Evolutionary conservation across 2,888 invertebrate genomes (phyloP).

Genomic region (Apotomis turbidana): DNA sequence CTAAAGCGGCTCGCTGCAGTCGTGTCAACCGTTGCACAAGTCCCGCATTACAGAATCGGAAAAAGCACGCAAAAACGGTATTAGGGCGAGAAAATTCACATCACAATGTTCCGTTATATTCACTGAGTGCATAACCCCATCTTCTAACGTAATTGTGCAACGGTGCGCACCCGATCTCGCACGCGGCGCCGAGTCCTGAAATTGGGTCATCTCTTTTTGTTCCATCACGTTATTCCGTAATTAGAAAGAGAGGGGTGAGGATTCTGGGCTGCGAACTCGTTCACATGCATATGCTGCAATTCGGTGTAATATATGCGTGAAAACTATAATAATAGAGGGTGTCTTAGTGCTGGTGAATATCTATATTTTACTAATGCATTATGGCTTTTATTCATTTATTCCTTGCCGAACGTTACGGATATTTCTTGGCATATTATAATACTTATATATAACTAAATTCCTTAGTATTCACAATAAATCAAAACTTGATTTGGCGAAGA

Average conservation of each 20-base stretch:
- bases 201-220: slow-evolving; percentile 84
- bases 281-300: slow-evolving; percentile 35
- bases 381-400: too few species aligned
- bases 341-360: neutral
- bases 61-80: slow-evolving; percentile 75
- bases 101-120: slow-evolving; percentile 77
- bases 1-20: slow-evolving; percentile 44
- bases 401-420: too few species aligned
- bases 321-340: slow-evolving; percentile 7
- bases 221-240: slow-evolving; percentile 81
- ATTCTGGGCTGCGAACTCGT: slow-evolving; percentile 54
- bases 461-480: too few species aligned
- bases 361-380: neutral
- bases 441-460: too few species aligned
- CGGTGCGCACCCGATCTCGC: slow-evolving; percentile 81
- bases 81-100: slow-evolving; percentile 83
- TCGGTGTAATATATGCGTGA: slow-evolving; percentile 20
- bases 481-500: too few species aligned
- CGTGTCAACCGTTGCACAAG: slow-evolving; percentile 70
- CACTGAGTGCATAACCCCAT: slow-evolving; percentile 76
- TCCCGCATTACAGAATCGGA: slow-evolving; percentile 68
- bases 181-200: slow-evolving; percentile 82
- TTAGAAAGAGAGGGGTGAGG: slow-evolving; percentile 76
- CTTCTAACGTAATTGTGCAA: slow-evolving; percentile 81
- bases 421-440: too few species aligned